These are phyloP conservation scores for Neoascia interrupta DNA, from an alignment of 2,888 invertebrate species.

Conservation along the genomic window DNA sequence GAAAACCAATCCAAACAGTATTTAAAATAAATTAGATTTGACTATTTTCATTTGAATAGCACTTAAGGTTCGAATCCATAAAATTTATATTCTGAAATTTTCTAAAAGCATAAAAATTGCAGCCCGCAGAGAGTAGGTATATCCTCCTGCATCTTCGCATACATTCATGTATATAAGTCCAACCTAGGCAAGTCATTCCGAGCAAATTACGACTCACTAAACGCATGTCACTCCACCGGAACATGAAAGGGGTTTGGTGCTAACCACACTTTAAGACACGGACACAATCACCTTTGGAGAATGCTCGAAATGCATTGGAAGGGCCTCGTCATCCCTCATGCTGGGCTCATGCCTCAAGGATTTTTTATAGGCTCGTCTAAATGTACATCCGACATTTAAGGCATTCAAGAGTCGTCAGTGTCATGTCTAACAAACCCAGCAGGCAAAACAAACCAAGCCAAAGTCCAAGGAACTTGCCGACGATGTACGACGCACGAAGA, in stretches of 20 bases:
- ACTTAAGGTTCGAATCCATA: too few relatives aligned
- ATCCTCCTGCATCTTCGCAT: too few relatives aligned
- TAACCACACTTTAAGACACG: constrained; percentile 4
- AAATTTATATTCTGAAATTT: too few relatives aligned
- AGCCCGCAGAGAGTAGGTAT: too few relatives aligned
- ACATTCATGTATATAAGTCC: too few relatives aligned
- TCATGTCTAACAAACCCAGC: constrained; percentile 44
- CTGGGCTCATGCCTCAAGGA: background rate
- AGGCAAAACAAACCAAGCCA: constrained; percentile 5
- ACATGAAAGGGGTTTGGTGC: background rate
- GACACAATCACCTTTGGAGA: constrained; percentile 2
- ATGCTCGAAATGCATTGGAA: constrained; percentile 10
- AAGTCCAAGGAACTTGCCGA: background rate
- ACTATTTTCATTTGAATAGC: too few relatives aligned
- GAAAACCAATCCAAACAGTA: too few relatives aligned
- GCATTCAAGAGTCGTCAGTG: constrained; percentile 43
- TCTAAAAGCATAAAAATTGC: too few relatives aligned
- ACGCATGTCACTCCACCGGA: background rate
- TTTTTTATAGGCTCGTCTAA: constrained; percentile 20
- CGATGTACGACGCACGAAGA: background rate
- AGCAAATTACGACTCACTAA: background rate
- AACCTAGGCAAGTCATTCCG: too few relatives aligned
- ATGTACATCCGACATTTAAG: constrained; percentile 50
- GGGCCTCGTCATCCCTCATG: background rate
- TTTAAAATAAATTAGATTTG: too few relatives aligned